A percentile compares a stretch with the other conserved stretches of the same genome.
Evolutionary conservation across 2,113 vertebrate species (phyloP).

Genomic region (Pelecanus crispus): DNA sequence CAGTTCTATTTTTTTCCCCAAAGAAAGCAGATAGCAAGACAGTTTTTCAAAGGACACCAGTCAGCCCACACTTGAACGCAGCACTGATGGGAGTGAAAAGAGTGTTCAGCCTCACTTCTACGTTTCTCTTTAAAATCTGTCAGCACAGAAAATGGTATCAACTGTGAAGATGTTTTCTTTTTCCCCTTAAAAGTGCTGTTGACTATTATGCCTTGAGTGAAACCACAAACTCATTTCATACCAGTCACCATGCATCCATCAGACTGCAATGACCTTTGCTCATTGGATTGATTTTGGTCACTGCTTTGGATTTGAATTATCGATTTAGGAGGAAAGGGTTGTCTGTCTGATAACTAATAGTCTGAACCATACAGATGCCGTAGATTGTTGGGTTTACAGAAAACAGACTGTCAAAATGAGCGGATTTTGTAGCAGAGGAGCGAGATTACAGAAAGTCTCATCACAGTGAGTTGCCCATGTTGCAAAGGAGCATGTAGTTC

Average conservation of each 20-base stretch:
- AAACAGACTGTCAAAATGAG: background rate
- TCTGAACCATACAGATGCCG: background rate
- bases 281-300: conserved; percentile 36
- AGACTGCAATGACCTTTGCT: conserved; percentile 23
- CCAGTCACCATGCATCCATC: background rate
- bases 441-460: background rate
- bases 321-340: background rate
- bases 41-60: background rate
- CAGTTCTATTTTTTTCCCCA: background rate
- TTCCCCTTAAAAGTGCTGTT: background rate
- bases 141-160: background rate
- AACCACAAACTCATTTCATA: conserved; percentile 18
- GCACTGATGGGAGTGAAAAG: background rate
- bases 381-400: conserved; percentile 12
- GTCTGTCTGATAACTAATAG: background rate
- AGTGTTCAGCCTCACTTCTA: background rate
- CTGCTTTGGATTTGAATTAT: conserved; percentile 42
- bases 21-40: background rate
- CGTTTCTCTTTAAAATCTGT: background rate
- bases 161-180: background rate
- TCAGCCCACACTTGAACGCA: background rate
- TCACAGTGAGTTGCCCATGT: background rate
- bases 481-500: background rate
- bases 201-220: background rate
- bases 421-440: background rate